Evolutionary conservation across 2,113 vertebrate genomes (phyloP), one percentile per base, ranked within the genome.

Genomic region (Bungarus multicinctus): DNA sequence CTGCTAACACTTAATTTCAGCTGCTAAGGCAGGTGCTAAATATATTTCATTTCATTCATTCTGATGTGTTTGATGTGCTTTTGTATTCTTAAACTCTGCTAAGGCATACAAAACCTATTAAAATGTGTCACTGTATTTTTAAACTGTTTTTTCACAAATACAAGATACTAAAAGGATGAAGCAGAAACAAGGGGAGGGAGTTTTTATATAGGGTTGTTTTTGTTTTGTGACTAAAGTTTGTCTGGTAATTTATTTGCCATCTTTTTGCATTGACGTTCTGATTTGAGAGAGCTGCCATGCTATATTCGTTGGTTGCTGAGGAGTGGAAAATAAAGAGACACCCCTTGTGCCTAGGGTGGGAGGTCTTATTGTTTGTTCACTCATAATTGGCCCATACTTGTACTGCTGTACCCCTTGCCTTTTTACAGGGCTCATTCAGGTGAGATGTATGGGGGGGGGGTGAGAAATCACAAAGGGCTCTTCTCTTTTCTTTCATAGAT

Each of bases 331-430:
- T 94, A 91, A 91, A 95, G 93, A 74, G 5, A 55, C 30, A 5
- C 57, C 58, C 96, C 93, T 94, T 95, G 95, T 94, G 95, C 92
- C 96, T 96, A 93, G 97, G 47, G 97, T 95, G 96, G 96, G 94
- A 60, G 94, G 95, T 96, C 96, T 97, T 97, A 98, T 98, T 98
- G 97, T 98, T 98, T 97, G 97, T 95, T 88, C 94, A 93, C 7
- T 96, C 90, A 94, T 95, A 93, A 95, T 97, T 97, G 96, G 97
- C 95, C 97, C 27, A 45, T 87, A 92, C 92, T 97, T 91, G 53
- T 14, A n/a, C 55, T 55, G 12, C 88, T 88, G 20, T 54, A 57
- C 50, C 58, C 14, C 30, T 58, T 60, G 22, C 25, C 7, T 93
- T 74, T 87, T 0, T 88, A 30, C 89, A 93, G 88, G 95, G 55